Conservation (phyloP, 2,113 vertebrate genomes). For the Petromus typicus region DNA sequence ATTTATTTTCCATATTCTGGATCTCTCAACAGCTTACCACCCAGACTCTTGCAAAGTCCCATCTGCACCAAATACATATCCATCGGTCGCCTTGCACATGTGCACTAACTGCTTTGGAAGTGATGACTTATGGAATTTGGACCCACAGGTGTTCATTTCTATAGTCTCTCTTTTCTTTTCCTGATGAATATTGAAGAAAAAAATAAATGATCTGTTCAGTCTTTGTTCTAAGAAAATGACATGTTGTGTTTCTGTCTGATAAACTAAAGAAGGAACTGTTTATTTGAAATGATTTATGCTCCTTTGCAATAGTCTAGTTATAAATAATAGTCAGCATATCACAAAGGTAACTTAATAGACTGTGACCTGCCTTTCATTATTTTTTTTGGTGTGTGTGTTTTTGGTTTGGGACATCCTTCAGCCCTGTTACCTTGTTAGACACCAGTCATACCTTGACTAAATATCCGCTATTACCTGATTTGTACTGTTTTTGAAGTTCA, state of each 20-base stretch:
- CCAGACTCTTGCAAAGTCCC: neutral
- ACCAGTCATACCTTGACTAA: neutral
- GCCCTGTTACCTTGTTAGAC: neutral
- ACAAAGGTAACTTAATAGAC: neutral
- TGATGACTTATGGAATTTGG: neutral
- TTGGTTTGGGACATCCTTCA: neutral
- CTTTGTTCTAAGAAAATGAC: neutral
- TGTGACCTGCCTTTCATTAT: neutral
- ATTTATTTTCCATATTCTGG: neutral
- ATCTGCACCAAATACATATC: neutral
- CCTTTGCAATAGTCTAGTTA: conserved; percentile 2
- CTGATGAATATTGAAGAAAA: neutral
- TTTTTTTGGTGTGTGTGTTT: neutral
- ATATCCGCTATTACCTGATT: neutral
- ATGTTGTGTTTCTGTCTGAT: neutral
- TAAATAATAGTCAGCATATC: neutral
- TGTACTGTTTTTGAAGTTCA: neutral
- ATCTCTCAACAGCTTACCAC: neutral
- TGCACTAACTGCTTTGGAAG: neutral
- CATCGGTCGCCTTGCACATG: fast-evolving
- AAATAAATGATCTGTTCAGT: neutral
- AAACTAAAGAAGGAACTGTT: neutral
- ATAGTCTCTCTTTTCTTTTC: neutral
- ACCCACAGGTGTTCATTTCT: neutral
- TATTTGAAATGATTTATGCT: neutral